These are phyloP conservation scores for Drymodes brunneopygia DNA, from an alignment of 2,113 vertebrate species.

Conservation along the genomic window DNA sequence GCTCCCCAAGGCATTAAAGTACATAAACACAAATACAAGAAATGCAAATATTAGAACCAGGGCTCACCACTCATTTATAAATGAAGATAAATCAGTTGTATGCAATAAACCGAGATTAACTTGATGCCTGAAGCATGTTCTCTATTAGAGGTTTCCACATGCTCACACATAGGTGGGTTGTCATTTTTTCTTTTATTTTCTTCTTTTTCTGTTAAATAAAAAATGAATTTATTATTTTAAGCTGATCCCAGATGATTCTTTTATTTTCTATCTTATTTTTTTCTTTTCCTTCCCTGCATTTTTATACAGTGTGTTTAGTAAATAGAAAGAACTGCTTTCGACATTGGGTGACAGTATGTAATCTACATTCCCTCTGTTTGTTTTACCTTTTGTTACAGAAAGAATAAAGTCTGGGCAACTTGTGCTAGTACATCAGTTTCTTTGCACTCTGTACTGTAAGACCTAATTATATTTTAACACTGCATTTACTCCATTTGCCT, in stretches of 20 bases:
- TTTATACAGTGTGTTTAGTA: conserved; percentile 42
- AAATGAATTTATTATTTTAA: conserved; percentile 61
- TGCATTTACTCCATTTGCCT: conserved; percentile 64
- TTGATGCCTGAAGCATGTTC: conserved; percentile 15
- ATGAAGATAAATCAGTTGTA: conserved; percentile 71
- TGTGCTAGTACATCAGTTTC: conserved; percentile 46
- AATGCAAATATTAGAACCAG: conserved; percentile 48
- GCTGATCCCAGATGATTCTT: conserved; percentile 26
- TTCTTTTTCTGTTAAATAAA: background rate
- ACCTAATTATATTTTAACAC: conserved; percentile 78
- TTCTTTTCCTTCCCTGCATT: background rate
- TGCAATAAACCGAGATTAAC: background rate
- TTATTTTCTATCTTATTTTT: background rate
- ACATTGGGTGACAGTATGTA: conserved; percentile 45
- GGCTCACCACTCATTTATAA: conserved; percentile 60
- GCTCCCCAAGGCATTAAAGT: conserved; percentile 44
- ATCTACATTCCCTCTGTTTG: conserved; percentile 47
- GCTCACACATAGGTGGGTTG: background rate
- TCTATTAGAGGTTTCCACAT: conserved; percentile 15
- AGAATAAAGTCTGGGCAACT: conserved; percentile 63
- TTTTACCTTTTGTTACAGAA: conserved; percentile 66
- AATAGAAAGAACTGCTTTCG: conserved; percentile 13
- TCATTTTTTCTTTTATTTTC: background rate
- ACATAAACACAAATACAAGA: conserved; percentile 43
- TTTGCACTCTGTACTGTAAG: conserved; percentile 59